phyloP scores from a whole-genome alignment of 2,797 vertebrate genomes.

The Dromococcyx pavoninus region DNA sequence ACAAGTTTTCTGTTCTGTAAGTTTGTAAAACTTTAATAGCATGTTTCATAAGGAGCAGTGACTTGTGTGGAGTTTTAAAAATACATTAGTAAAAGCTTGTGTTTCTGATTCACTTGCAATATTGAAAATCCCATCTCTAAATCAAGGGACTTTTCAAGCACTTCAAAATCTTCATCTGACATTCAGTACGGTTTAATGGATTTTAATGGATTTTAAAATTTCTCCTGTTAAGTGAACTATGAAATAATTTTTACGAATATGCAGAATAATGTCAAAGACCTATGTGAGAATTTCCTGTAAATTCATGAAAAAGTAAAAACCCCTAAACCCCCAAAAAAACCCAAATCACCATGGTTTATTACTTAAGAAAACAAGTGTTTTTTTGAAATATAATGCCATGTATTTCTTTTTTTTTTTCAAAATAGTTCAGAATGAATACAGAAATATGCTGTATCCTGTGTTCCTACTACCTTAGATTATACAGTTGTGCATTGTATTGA shows the following conservation, averaged over 20 bases:
- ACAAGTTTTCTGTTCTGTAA: neutral
- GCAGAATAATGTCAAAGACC: neutral
- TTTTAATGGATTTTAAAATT: constrained; percentile 16
- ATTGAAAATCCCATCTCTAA: neutral
- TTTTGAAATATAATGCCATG: neutral
- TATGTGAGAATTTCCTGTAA: neutral
- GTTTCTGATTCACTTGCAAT: neutral
- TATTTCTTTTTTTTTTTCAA: neutral
- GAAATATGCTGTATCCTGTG: neutral
- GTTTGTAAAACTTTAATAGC: neutral
- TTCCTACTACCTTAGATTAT: neutral
- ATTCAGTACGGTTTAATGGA: neutral
- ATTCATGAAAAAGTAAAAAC: neutral
- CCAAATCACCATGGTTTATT: neutral
- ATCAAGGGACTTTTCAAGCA: neutral
- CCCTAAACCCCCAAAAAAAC: neutral
- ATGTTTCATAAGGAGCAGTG: neutral
- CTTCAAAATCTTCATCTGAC: neutral
- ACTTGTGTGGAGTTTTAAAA: neutral
- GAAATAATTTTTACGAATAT: constrained; percentile 10
- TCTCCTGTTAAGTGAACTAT: neutral
- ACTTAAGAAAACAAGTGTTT: neutral
- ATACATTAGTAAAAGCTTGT: neutral
- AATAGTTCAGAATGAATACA: neutral
- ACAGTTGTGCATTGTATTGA: neutral